Conservation (phyloP, 2,113 vertebrate species). For the Lophura nycthemera region DNA sequence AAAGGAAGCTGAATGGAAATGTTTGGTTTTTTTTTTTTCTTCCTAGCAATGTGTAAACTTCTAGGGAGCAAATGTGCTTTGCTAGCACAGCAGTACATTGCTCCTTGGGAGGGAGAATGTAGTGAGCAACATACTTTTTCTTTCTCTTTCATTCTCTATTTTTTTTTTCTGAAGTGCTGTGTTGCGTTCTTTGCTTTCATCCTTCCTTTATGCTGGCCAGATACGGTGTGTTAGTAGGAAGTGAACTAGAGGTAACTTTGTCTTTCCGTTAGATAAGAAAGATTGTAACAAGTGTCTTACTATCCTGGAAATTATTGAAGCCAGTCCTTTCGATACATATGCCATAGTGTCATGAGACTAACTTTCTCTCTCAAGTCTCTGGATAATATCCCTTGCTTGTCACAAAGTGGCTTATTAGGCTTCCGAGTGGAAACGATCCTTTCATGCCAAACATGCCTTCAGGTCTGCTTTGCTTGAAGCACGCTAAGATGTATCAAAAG, state of each 20-base stretch:
- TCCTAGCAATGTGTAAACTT: background rate
- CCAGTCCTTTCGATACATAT: background rate
- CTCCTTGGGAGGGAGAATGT: background rate
- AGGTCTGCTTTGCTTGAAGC: background rate
- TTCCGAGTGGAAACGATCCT: background rate
- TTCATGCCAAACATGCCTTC: background rate
- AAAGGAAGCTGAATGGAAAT: background rate
- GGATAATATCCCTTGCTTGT: background rate
- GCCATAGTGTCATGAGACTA: background rate
- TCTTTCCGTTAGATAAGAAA: background rate
- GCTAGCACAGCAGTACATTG: background rate
- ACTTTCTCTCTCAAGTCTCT: background rate
- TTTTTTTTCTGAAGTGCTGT: rapidly evolving
- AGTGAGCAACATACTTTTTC: background rate
- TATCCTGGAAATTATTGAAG: background rate
- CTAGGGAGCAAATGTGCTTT: background rate
- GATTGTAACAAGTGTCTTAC: background rate
- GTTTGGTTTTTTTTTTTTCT: background rate
- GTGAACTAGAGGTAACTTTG: background rate
- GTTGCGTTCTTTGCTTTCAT: background rate
- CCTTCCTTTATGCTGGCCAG: background rate
- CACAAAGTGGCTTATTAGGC: background rate
- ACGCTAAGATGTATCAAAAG: background rate
- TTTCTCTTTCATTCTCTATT: background rate
- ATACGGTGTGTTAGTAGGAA: rapidly evolving